Base-by-base conservation (phyloP, 2,888 invertebrate genomes). In the Ophion ellenae region DNA sequence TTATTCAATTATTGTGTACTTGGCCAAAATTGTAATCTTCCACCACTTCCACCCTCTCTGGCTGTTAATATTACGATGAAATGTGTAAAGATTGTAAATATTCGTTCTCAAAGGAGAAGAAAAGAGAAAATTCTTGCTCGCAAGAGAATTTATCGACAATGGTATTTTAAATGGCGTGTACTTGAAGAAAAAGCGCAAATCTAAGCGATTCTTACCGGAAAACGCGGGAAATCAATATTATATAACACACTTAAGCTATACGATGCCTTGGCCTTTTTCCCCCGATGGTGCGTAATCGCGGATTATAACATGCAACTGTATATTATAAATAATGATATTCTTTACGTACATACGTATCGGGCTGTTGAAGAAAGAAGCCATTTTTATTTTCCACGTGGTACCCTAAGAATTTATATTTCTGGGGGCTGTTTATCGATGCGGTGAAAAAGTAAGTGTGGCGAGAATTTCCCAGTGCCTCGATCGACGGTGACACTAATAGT, bases 241-340 rank as follows among this genome's bases (percentile, higher is more conserved):
- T 77, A 59, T 57, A n/a, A 57, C 36, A 71, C 14, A 64, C 64
- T 70, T 73, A 40, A 73, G 53, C 20, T 66, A 24, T 66, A 81
- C 28, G 66, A 81, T 66, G 80, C 80, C 82, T 87, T 83, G 77
- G 86, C 79, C 83, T 81, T 85, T 53, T 76, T 75, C 80, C 75
- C 79, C 67, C 78, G 71, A 84, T 76, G 80, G 83, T 86, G 70
- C 77, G 66, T 71, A 80, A 78, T 73, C 81, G 86, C 64, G 81
- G 69, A 83, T 86, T 80, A 87, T 85, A 85, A 86, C 64, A 85
- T 87, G 86, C 86, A 85, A 84, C 87, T 89, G 89, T 84, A 87
- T 83, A 86, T 79, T 84, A 87, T 86, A 84, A 64, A 83, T 84
- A 63, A 80, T 28, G 28, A 63, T 32, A 81, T 73, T 28, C 69